These are phyloP conservation scores for Thamnophis sirtalis DNA, from an alignment of 2,113 vertebrate genomes.

Conservation along the genomic window DNA sequence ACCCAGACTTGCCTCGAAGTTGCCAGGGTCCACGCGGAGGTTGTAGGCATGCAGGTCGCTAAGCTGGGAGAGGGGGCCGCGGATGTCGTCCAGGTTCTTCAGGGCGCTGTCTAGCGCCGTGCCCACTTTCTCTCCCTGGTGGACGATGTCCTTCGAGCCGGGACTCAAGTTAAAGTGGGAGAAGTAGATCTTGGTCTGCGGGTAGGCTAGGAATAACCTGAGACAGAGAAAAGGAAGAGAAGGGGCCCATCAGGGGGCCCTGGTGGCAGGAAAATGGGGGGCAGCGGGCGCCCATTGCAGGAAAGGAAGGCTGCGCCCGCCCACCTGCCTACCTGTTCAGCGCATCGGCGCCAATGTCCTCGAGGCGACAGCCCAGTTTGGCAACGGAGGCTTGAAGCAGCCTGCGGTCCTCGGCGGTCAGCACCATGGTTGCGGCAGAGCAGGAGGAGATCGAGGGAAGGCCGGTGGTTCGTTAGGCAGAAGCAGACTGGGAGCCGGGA, in stretches of 20 bases:
- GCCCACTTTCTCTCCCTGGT: slow-evolving; percentile 73
- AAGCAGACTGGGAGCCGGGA: background rate
- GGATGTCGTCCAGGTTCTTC: slow-evolving; percentile 67
- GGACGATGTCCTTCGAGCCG: slow-evolving; percentile 62
- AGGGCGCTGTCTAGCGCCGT: slow-evolving; percentile 64
- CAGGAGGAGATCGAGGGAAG: background rate
- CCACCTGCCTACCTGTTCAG: slow-evolving; percentile 66
- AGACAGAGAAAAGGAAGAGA: background rate
- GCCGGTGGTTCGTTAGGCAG: background rate
- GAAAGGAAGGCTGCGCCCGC: background rate
- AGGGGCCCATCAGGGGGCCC: background rate
- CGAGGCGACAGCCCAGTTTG: slow-evolving; percentile 46
- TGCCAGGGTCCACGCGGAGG: slow-evolving; percentile 82
- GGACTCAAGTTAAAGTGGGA: slow-evolving; percentile 69
- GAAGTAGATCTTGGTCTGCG: slow-evolving; percentile 81
- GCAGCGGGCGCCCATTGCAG: background rate
- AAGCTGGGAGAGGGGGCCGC: slow-evolving; percentile 56
- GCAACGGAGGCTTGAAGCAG: slow-evolving; percentile 50
- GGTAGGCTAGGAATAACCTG: slow-evolving; percentile 69
- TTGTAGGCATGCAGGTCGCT: slow-evolving; percentile 82
- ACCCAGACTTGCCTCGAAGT: slow-evolving; percentile 77
- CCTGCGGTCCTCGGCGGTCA: slow-evolving; percentile 64
- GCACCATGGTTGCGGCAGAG: slow-evolving; percentile 53
- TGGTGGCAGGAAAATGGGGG: background rate
- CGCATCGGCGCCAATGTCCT: slow-evolving; percentile 60